These are phyloP conservation scores for Dugesia japonica DNA, from an alignment of 2,888 invertebrate genomes.

Conservation along the genomic window DNA sequence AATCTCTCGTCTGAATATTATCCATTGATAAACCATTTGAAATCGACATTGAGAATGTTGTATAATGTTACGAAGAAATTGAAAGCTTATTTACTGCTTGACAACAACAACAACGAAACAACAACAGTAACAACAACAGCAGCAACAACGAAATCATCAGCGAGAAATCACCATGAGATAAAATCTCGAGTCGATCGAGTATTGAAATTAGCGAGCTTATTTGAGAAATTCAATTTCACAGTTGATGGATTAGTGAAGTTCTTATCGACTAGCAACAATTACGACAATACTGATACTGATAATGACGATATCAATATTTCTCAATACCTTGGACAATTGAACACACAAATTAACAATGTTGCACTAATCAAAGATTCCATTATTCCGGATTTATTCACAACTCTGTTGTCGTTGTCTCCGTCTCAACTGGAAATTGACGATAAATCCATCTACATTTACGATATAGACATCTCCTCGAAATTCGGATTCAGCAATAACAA, in stretches of 20 bases:
- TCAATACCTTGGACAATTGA: not conserved
- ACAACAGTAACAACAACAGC: not conserved
- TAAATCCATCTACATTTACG: not conserved
- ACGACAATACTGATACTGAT: not conserved
- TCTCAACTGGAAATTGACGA: not conserved
- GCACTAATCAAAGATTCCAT: not conserved
- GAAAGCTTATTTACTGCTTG: not conserved
- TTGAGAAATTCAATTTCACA: not conserved
- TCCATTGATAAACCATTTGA: not conserved
- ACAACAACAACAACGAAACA: not conserved
- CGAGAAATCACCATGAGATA: not conserved
- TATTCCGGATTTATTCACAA: not conserved
- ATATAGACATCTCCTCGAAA: not conserved
- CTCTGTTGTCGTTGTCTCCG: not conserved
- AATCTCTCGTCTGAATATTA: not conserved
- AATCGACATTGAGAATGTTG: not conserved
- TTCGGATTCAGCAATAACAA: constrained; percentile 6
- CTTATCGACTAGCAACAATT: not conserved
- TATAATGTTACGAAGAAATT: not conserved
- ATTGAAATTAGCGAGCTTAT: not conserved
- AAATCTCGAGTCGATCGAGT: not conserved
- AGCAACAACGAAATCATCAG: not conserved
- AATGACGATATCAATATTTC: not conserved
- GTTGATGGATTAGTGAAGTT: constrained; percentile 13
- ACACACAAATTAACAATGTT: not conserved